phyloP scores from a whole-genome alignment of 2,113 vertebrate genomes.

The Pagrus major region DNA sequence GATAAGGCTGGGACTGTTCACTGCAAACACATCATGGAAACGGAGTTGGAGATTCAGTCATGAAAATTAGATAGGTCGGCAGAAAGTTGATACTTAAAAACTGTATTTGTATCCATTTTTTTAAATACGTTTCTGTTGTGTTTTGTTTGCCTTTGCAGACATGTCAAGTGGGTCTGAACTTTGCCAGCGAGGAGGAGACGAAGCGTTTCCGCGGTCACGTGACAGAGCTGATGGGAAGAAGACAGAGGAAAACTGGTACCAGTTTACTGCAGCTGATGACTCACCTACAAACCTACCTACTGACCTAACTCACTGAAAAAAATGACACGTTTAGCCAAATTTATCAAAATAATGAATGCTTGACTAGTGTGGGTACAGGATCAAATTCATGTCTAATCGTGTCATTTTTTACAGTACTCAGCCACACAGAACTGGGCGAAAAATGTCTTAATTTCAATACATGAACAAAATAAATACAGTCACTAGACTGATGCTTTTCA shows the following conservation, averaged over 20 bases:
- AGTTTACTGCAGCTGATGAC: not conserved
- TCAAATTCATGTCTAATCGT: conserved; percentile 11
- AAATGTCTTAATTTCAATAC: not conserved
- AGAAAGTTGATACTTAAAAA: not conserved
- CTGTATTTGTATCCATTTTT: not conserved
- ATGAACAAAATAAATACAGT: not conserved
- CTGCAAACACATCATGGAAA: not conserved
- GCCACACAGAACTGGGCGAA: conserved; percentile 40
- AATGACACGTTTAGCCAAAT: conserved; percentile 29
- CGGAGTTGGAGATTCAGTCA: not conserved
- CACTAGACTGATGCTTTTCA: not conserved
- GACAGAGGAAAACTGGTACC: conserved; percentile 92
- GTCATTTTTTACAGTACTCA: conserved; percentile 37
- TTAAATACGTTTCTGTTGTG: not conserved
- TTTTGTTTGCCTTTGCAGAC: conserved; percentile 79
- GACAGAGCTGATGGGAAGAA: conserved; percentile 86
- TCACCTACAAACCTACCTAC: not conserved
- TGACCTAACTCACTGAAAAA: conserved; percentile 14
- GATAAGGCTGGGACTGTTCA: conserved; percentile 1
- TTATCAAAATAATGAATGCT: not conserved
- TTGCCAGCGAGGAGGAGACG: conserved; percentile 95
- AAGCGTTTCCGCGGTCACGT: conserved; percentile 88
- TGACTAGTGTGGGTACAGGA: conserved; percentile 15
- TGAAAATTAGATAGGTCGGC: not conserved
- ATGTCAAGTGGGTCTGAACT: conserved; percentile 97